Base-by-base conservation (phyloP, 1,140 invertebrate species). In the Ceratoteleas bidentatus region DNA sequence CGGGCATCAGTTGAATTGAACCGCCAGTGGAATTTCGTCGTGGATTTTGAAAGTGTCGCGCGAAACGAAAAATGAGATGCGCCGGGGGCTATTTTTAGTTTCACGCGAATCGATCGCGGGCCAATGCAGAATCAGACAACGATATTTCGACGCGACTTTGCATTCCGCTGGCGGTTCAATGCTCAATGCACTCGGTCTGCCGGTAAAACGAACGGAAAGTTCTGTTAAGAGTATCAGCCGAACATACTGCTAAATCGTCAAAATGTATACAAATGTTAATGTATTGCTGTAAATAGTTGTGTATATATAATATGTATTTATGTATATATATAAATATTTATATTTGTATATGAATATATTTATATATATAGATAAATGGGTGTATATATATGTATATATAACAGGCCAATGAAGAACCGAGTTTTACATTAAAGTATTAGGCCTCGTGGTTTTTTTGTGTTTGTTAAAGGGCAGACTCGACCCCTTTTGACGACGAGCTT, bases 391-490 rank as follows among this genome's bases (percentile, higher is more conserved):
- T 60, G 43, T 64, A 50, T 56, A 57, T 70, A 78, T 62, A 62
- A 73, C 65, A 75, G 78, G 70, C 65, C 78, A 45, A 16, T 65
- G 69, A 53, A 66, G 45, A 76, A 66, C 15, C 58, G 58, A 68
- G 14, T 49, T 76, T 68, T 47, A 64, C 33, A 6, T 73, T 72
- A 61, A 61, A 43, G 49, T 62, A 62, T 68, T 73, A 82, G 73
- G 68, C 68, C 73, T 77, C 50, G 34, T 56, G 56, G 53, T 72
- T 58, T 64, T 52, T 52, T 61, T 43, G 36, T 45, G 32, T 38
- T 11, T 74, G 24, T 83, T 87, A 90, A 47, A 90, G 87, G 13
- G 89, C 85, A 38, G 89, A 91, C 80, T 91, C 90, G 33, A 91
- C 89, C 50, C 89, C 88, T 72, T 88, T 87, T 4, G 24, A 24